Evolutionary conservation across 2,888 invertebrate species (phyloP), one percentile per base, ranked within the genome.

Genomic region (Tenthredo livida): DNA sequence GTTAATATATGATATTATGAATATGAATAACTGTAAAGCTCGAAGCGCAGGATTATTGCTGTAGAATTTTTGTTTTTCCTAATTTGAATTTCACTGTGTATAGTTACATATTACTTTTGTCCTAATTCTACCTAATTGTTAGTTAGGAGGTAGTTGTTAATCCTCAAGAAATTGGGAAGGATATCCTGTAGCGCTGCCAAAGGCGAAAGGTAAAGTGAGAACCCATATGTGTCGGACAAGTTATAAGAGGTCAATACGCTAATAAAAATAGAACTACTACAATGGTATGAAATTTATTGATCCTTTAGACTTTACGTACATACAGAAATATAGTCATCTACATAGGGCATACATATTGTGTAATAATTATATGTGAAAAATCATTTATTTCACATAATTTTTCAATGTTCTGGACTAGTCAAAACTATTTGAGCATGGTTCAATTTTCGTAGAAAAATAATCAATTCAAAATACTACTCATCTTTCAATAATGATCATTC

Each of bases 141-240:
- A 87, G 86, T 82, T 87, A 88, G 87, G 85, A 85, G 87, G 88
- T 89, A 91, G 90, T 88, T 88, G 88, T 90, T 91, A 87, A 89
- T 90, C 87, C 86, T 73, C 21, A 73, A 54, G 17, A 65, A 54
- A 43, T 47, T 47, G 80, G 58, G 40, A 80, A 12, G 80, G 40
- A 83, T 82, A 65, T 87, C 85, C 88, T 88, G 89, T 88, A 89
- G 89, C 87, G 90, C 90, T 91, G 91, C 91, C 91, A 91, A 92
- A 90, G 89, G 90, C 90, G 90, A 88, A 87, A 29, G n/a, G n/a
- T 29, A 89, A 88, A 89, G 87, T 90, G 87, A 90, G 87, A 87
- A 86, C 61, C 84, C 84, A 88, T 87, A 89, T 87, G 89, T 90
- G 90, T 91, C 88, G 87, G 70, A 89, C 85, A 84, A 90, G 89